Evolutionary conservation across 1,140 invertebrate genomes (phyloP).

Genomic region (Vanessa tameamea): DNA sequence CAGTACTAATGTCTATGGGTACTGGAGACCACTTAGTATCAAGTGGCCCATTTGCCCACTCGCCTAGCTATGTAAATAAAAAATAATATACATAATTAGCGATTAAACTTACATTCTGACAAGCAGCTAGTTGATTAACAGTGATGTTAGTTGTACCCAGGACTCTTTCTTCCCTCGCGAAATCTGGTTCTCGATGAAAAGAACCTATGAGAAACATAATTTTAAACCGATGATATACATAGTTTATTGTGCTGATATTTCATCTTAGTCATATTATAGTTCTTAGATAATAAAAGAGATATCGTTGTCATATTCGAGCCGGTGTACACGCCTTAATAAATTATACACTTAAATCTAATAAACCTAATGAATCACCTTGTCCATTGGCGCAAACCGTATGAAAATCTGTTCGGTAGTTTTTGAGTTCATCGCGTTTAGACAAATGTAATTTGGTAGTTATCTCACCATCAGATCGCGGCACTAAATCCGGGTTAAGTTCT

Average conservation of each 20-base stretch:
- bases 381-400: too few species aligned
- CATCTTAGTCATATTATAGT: background rate
- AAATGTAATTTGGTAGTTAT: background rate
- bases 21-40: too few species aligned
- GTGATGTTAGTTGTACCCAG: conserved; percentile 65
- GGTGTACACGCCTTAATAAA: too few species aligned
- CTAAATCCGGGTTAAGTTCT: conserved; percentile 57
- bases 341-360: too few species aligned
- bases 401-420: too few species aligned
- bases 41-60: too few species aligned
- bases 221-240: conserved; percentile 1
- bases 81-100: background rate
- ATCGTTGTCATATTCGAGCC: too few species aligned
- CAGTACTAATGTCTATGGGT: too few species aligned
- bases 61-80: too few species aligned
- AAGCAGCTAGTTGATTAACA: conserved; percentile 62
- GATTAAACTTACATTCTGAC: conserved; percentile 58
- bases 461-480: conserved; percentile 60
- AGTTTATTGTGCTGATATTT: background rate
- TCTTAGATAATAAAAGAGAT: too few species aligned
- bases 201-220: conserved; percentile 45
- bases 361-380: too few species aligned
- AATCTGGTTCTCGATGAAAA: conserved; percentile 69
- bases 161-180: conserved; percentile 56
- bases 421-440: too few species aligned